These are phyloP conservation scores for Beroe ovata DNA, from an alignment of 37 sponge, comb jelly and placozoan genomes.

Conservation along the genomic window DNA sequence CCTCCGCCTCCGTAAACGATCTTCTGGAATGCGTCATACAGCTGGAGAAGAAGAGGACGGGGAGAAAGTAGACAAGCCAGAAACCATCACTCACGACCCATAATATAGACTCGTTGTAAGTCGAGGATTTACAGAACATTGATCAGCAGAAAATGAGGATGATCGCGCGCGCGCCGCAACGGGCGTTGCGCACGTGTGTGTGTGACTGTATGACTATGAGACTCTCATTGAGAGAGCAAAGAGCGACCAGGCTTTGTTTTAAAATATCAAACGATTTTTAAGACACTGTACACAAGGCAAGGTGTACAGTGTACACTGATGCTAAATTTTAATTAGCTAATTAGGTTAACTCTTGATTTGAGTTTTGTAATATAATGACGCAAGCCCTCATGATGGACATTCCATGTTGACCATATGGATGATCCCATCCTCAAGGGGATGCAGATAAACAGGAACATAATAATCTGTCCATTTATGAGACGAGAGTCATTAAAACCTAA, in stretches of 20 bases:
- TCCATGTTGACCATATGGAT: too few species aligned
- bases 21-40: constrained; percentile 57
- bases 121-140: constrained; percentile 47
- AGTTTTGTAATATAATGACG: not conserved
- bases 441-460: too few species aligned
- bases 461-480: too few species aligned
- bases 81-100: not conserved
- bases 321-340: not conserved
- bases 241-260: not conserved
- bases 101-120: not conserved
- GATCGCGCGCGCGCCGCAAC: too few species aligned
- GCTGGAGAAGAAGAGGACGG: constrained; percentile 28
- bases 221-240: not conserved
- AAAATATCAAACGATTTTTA: not conserved
- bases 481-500: too few species aligned
- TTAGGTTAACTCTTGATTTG: not conserved
- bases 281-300: not conserved
- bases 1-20: constrained; percentile 5
- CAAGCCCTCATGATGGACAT: too few species aligned
- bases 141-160: too few species aligned
- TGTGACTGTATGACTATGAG: too few species aligned
- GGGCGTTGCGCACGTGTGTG: too few species aligned
- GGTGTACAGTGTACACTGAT: not conserved
- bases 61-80: not conserved
- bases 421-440: too few species aligned